These are phyloP conservation scores for Rhyacophila brunnea DNA, from an alignment of 1,140 invertebrate species.

Conservation along the genomic window DNA sequence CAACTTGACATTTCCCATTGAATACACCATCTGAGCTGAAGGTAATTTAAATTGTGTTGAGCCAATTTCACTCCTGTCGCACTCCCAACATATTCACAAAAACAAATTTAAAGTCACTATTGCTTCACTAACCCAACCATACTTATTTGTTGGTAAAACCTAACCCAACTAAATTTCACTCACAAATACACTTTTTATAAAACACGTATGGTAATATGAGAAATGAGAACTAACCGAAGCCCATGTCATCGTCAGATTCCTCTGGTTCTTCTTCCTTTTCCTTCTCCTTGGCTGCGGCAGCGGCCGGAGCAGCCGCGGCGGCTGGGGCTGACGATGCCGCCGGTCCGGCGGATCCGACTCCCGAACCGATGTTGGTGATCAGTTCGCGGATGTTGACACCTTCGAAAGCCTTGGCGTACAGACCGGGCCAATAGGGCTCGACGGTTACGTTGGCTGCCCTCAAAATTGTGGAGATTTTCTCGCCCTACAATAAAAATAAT, in stretches of 20 bases:
- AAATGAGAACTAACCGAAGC: conserved; percentile 70
- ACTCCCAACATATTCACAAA: no score
- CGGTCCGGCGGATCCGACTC: conserved; percentile 80
- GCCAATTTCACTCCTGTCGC: no score
- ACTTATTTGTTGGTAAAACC: no score
- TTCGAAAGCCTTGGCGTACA: conserved; percentile 97
- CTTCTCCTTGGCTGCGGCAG: conserved; percentile 77
- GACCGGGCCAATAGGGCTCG: conserved; percentile 98
- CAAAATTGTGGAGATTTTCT: conserved; percentile 95
- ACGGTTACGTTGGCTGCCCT: conserved; percentile 95
- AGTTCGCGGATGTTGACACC: conserved; percentile 91
- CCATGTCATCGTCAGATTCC: conserved; percentile 94
- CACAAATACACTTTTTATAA: no score
- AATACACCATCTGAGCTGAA: no score
- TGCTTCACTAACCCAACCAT: no score
- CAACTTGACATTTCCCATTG: no score
- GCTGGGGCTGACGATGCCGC: conserved; percentile 64
- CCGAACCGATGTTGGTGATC: conserved; percentile 92
- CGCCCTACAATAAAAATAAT: conserved; percentile 67
- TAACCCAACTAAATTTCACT: no score
- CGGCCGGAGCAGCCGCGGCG: conserved; percentile 66
- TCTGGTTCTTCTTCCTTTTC: conserved; percentile 79
- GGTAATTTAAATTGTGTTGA: no score
- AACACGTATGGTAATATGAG: no score
- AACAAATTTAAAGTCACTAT: no score